phyloP scores from a whole-genome alignment of 2,797 vertebrate species.

The Cyprinella venusta region DNA sequence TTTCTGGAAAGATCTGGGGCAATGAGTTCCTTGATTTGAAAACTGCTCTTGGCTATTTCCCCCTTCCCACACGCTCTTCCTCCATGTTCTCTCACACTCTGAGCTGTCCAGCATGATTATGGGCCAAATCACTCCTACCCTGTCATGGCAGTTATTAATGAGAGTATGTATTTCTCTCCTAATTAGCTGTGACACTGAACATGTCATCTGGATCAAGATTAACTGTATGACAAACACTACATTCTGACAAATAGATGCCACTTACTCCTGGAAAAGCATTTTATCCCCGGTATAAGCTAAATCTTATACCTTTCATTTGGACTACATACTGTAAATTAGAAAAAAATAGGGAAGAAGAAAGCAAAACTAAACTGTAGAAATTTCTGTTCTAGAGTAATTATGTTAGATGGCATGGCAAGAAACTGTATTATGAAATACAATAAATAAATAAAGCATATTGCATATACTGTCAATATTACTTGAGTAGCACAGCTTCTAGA shows the following conservation, averaged over 20 bases:
- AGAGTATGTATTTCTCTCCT: slow-evolving; percentile 85
- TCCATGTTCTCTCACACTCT: slow-evolving; percentile 71
- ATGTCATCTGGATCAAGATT: slow-evolving; percentile 84
- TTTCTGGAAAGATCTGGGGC: slow-evolving; percentile 10
- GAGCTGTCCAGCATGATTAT: slow-evolving; percentile 85
- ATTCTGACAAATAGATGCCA: slow-evolving; percentile 62
- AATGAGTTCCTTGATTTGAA: slow-evolving; percentile 19
- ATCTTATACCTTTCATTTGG: slow-evolving; percentile 1
- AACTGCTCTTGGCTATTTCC: slow-evolving; percentile 15
- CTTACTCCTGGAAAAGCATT: slow-evolving; percentile 48
- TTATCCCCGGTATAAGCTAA: slow-evolving; percentile 12
- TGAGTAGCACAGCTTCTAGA: slow-evolving; percentile 19
- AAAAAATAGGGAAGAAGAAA: not conserved
- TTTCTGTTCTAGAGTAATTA: slow-evolving; percentile 5
- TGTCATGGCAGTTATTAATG: slow-evolving; percentile 85
- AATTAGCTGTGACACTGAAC: slow-evolving; percentile 89
- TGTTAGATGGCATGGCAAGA: not conserved
- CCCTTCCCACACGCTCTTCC: not conserved
- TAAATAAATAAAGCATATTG: slow-evolving; percentile 8
- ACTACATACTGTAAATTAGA: not conserved
- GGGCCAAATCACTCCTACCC: slow-evolving; percentile 80
- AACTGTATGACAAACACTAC: slow-evolving; percentile 82
- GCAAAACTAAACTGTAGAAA: not conserved
- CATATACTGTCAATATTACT: slow-evolving; percentile 21
- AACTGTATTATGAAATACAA: not conserved